Evolutionary conservation across 2,113 vertebrate species (phyloP), one percentile per base, ranked within the genome.

Genomic region (Strix uralensis): DNA sequence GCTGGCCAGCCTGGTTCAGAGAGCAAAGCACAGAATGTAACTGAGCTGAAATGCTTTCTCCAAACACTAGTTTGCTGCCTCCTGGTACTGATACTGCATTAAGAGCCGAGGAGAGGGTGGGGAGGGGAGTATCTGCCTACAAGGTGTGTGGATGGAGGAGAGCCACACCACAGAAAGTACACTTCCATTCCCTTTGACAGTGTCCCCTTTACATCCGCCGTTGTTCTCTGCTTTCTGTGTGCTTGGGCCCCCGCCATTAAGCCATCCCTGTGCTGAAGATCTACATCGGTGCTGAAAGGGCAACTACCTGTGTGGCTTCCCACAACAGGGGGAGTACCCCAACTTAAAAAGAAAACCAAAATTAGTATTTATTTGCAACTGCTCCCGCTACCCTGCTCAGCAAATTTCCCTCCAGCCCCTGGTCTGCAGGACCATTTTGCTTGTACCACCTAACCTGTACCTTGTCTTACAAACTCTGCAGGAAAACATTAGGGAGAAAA

Each of bases 221-320:
- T 65, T 36, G 16, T 36, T 44, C 80, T 73, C 74, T 55, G 87
- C 92, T 85, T 79, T 59, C 78, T 15, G 0, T 46, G 70, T 75
- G 94, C 90, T 96, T 65, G 51, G 36, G 29, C 71, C 74, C 92
- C 94, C 81, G 90, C 66, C 69, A 9, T 49, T 72, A 82, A 91
- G 88, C 92, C 86, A 36, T 18, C 62, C 81, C 42, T 19, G 77
- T 84, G 89, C 77, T 87, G 92, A 63, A 36, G 58, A 52, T 47
- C 58, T 55, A 32, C 70, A 5, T 42, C 1, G 3, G 29, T 93
- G 88, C 93, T 95, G 92, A 55, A 81, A 78, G 88, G 95, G 92
- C 59, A 67, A 75, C 73, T 82, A 67, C 81, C 59, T 44, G 46
- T 46, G 67, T 3, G 13, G 25, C 90, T 52, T 62, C 65, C 65